Evolutionary conservation across 2,888 invertebrate genomes (phyloP).

Genomic region (Rambutsinella grinnellia): DNA sequence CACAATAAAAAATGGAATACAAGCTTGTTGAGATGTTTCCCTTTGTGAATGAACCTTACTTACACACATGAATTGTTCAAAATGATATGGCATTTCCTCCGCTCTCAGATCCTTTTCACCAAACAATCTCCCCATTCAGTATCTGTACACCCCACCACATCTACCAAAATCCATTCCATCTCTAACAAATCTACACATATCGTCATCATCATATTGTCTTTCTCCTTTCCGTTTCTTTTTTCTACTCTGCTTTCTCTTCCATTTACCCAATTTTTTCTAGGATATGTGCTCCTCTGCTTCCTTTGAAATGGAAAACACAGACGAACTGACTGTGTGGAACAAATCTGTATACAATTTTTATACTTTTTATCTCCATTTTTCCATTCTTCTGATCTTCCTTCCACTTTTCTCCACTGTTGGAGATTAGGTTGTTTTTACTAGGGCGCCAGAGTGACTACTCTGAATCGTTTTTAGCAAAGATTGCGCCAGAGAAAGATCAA

Average conservation of each 20-base stretch:
- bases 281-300: neutral
- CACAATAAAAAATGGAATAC: too few species aligned
- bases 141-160: too few species aligned
- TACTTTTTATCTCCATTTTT: neutral
- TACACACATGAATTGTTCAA: slow-evolving; percentile 45
- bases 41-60: slow-evolving; percentile 8
- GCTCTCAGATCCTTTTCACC: neutral
- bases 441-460: too few species aligned
- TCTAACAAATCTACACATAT: slow-evolving; percentile 15
- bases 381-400: neutral
- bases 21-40: slow-evolving; percentile 9
- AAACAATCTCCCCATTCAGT: slow-evolving; percentile 6
- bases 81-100: slow-evolving; percentile 42
- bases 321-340: slow-evolving; percentile 29
- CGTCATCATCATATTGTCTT: slow-evolving; percentile 30
- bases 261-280: neutral
- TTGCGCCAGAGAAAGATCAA: slow-evolving; percentile 45
- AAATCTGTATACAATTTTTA: slow-evolving; percentile 49
- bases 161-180: slow-evolving; percentile 9
- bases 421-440: too few species aligned
- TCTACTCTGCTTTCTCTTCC: neutral
- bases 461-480: too few species aligned
- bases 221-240: neutral
- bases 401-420: neutral
- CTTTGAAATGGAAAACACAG: slow-evolving; percentile 20